Percentiles rank a stretch among this genome's conserved stretches.
Evolutionary conservation across 2,797 vertebrate genomes (phyloP).

Genomic region (Neopelma chrysocephalum): DNA sequence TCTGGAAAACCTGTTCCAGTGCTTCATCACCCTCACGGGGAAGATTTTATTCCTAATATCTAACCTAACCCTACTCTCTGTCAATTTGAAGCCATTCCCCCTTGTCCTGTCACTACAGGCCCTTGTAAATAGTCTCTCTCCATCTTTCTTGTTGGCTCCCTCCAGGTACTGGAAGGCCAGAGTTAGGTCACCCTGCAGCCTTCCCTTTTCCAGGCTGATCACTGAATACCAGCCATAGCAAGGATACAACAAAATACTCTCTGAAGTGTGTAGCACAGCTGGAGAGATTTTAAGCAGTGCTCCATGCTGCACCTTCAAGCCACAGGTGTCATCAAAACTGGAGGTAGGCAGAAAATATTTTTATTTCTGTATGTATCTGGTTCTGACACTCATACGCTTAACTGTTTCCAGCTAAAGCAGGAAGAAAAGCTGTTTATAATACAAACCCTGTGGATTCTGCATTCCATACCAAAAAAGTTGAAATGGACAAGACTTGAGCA

Average conservation of each 20-base stretch:
- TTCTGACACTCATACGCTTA: not conserved
- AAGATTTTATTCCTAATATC: not conserved
- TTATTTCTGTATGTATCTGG: not conserved
- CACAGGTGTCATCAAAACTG: not conserved
- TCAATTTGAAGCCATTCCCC: not conserved
- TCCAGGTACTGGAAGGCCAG: not conserved
- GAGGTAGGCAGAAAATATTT: not conserved
- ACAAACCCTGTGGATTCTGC: not conserved
- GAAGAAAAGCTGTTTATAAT: not conserved
- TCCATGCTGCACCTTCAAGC: not conserved
- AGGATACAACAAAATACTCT: not conserved
- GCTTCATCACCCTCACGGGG: fast-evolving
- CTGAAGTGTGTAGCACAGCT: not conserved
- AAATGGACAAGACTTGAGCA: not conserved
- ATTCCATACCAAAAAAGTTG: not conserved
- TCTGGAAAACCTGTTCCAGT: fast-evolving
- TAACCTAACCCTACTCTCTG: fast-evolving
- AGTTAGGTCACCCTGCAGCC: no score
- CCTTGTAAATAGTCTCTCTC: not conserved
- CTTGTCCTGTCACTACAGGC: not conserved
- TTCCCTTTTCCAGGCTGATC: not conserved
- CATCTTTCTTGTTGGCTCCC: not conserved
- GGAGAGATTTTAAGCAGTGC: not conserved
- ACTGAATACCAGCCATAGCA: not conserved
- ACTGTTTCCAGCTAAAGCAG: not conserved